Percentiles rank a stretch among this genome's conserved stretches.
Evolutionary conservation across 1,140 invertebrate species (phyloP).

Genomic region (Meteorus sp.): DNA sequence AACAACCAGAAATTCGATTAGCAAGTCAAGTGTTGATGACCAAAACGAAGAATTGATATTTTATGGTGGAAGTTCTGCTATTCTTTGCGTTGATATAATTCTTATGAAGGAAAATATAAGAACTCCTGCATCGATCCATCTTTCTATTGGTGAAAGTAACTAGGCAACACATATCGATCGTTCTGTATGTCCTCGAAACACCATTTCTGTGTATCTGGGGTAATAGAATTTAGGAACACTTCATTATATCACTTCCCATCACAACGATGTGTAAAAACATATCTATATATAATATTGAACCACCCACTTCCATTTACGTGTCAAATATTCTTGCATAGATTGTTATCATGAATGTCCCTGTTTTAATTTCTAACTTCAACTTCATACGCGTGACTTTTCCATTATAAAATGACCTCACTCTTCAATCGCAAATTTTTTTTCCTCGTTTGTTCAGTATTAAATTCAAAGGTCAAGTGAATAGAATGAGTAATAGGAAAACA

Average conservation of each 20-base stretch:
- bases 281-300: too few relatives aligned
- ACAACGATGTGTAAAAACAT: neutral
- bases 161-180: constrained; percentile 18
- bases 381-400: too few relatives aligned
- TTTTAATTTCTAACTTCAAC: too few relatives aligned
- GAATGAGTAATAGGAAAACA: too few relatives aligned
- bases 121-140: constrained; percentile 25
- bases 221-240: constrained; percentile 26
- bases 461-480: too few relatives aligned
- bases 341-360: too few relatives aligned
- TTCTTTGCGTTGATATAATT: constrained; percentile 20
- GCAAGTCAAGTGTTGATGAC: neutral
- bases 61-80: neutral
- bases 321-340: too few relatives aligned
- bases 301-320: too few relatives aligned
- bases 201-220: constrained; percentile 26
- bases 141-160: constrained; percentile 17
- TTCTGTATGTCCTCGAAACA: constrained; percentile 23
- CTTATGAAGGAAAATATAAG: constrained; percentile 2
- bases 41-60: neutral
- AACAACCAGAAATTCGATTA: neutral
- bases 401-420: too few relatives aligned
- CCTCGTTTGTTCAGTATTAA: too few relatives aligned
- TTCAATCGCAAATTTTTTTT: too few relatives aligned
- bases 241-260: constrained; percentile 14